Evolutionary conservation across 2,113 vertebrate species (phyloP), one percentile per base, ranked within the genome.

Genomic region (Maccullochella peelii): DNA sequence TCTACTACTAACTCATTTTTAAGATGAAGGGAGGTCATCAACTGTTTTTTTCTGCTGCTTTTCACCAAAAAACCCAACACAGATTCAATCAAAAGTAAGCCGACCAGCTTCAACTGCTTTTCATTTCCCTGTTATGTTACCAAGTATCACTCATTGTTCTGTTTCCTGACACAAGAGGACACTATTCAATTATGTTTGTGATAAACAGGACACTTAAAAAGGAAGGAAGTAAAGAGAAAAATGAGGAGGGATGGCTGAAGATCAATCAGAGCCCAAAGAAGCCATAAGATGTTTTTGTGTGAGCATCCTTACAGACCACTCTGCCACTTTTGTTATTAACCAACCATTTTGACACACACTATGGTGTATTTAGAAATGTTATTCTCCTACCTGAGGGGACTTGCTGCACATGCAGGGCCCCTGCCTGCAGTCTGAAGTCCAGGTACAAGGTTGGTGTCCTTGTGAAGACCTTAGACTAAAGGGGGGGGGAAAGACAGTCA

Each of bases 371-470:
- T 68, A 66, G 8, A 9, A 33, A 73, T 25, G 5, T 38, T 44
- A 8, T 52, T 57, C 9, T 68, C 79, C 52, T 87, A 95, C 95
- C 95, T 84, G 77, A 40, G 33, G 94, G 91, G 2, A 98, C 78
- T 47, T 95, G 86, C 63, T 94, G 93, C 0, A 76, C 83, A 49
- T 96, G 91, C 20, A 92, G 90, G 30, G 94, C 92, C 58, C 95
- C 95, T 73, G 90, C 63, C 61, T 94, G 92, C 90, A 95, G 55
- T 70, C 73, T 95, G 87, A 97, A 97, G 89, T 96, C 95, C 80
- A 97, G 85, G 83, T 95, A 97, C 21, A 96, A 66, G 40, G 95
- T 97, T 6, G 95, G 96, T 61, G 95, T 97, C 80, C 94, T 94
- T 61, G 95, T 95, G 50, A 93, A 95, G 85, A 97, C 79, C 85